Conservation (phyloP, 2,797 vertebrate genomes). For the Sebastes taczanowskii region DNA sequence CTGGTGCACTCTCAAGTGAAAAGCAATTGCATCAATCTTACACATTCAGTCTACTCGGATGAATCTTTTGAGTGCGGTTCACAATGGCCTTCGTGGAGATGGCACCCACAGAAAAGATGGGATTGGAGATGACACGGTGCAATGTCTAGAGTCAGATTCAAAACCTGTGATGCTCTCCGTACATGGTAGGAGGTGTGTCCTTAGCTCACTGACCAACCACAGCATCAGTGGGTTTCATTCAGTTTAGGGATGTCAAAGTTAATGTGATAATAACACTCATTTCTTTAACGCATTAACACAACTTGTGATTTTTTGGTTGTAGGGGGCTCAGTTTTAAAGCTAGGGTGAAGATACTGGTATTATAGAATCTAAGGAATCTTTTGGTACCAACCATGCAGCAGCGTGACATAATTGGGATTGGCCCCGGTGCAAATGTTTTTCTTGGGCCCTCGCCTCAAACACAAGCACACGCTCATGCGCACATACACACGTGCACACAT, state of each 20-base stretch:
- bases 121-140: neutral
- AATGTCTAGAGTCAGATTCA: neutral
- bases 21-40: conserved; percentile 26
- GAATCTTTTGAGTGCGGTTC: neutral
- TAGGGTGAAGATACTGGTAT: too few relatives aligned
- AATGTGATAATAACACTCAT: too few relatives aligned
- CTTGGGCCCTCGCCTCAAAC: too few relatives aligned
- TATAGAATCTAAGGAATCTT: too few relatives aligned
- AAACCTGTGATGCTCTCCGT: neutral
- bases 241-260: neutral
- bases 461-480: too few relatives aligned
- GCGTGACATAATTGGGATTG: too few relatives aligned
- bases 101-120: neutral
- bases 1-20: conserved; percentile 29
- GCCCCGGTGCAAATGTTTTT: too few relatives aligned
- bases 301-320: too few relatives aligned
- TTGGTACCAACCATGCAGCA: too few relatives aligned
- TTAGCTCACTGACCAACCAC: neutral
- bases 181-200: neutral
- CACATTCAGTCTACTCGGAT: neutral
- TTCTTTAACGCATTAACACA: too few relatives aligned
- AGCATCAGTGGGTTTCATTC: neutral
- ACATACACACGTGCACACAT: too few relatives aligned
- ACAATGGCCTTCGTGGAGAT: neutral
- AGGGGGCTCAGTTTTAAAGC: too few relatives aligned